Percentiles rank a stretch among this genome's conserved stretches.
phyloP scores from a whole-genome alignment of 2,888 invertebrate genomes.

The Parnassius orleans region DNA sequence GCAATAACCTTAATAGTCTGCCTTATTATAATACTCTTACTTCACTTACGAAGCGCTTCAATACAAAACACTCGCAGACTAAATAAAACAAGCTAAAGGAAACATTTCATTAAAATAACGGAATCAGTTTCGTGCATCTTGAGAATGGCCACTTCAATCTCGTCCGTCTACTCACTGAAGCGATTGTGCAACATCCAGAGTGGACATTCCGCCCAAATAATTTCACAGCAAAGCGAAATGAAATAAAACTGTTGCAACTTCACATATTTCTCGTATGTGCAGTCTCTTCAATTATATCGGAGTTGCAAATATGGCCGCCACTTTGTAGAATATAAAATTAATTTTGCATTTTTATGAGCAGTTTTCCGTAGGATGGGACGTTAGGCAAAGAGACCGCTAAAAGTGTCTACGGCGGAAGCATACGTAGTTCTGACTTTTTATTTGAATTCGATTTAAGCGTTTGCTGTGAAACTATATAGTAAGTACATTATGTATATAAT shows the following conservation, averaged over 20 bases:
- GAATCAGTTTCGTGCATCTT: slow-evolving; percentile 17
- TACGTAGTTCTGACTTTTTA: slow-evolving; percentile 23
- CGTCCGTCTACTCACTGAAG: slow-evolving; percentile 29
- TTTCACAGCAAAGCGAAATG: slow-evolving; percentile 44
- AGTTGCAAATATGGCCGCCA: slow-evolving; percentile 45
- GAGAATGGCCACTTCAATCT: slow-evolving; percentile 24
- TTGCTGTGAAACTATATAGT: slow-evolving; percentile 15
- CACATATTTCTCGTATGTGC: slow-evolving; percentile 46
- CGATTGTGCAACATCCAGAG: slow-evolving; percentile 39
- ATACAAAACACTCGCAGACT: slow-evolving; percentile 4
- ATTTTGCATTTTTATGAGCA: slow-evolving; percentile 54
- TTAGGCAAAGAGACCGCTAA: slow-evolving; percentile 35
- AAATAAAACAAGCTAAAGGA: slow-evolving; percentile 7
- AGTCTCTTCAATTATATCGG: slow-evolving; percentile 52
- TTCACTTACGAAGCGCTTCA: neutral
- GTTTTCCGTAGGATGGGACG: slow-evolving; percentile 37
- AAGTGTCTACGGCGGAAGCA: slow-evolving; percentile 27
- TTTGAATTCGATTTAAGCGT: slow-evolving; percentile 27
- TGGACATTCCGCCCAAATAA: slow-evolving; percentile 48
- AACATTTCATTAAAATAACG: slow-evolving; percentile 13
- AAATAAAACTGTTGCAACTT: slow-evolving; percentile 52
- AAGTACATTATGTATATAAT: neutral
- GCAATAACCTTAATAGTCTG: no score
- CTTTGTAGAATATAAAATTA: slow-evolving; percentile 52
- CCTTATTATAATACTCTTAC: no score